A percentile compares a stretch with the other conserved stretches of the same genome.
phyloP scores from a whole-genome alignment of 2,113 vertebrate genomes.

The Ranitomeya imitator region DNA sequence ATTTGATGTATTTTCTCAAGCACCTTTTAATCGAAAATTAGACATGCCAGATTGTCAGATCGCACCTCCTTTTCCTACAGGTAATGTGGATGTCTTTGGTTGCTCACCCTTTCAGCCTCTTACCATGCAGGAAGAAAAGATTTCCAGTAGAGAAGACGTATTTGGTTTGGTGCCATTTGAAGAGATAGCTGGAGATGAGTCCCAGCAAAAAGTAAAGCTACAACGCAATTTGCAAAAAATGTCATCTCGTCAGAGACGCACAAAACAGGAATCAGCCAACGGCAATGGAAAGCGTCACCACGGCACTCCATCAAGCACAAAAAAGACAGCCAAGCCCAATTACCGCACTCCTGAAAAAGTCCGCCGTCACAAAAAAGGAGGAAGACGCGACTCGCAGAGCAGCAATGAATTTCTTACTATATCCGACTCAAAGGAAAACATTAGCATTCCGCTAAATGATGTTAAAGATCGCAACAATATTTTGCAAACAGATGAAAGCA shows the following conservation, averaged over 20 bases:
- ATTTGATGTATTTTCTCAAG: conserved; percentile 93
- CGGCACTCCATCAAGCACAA: conserved; percentile 79
- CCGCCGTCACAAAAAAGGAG: conserved; percentile 85
- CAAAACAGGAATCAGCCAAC: conserved; percentile 82
- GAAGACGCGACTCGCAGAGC: conserved; percentile 92
- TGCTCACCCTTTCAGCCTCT: conserved; percentile 86
- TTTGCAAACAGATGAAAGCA: conserved; percentile 75
- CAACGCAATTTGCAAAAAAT: conserved; percentile 91
- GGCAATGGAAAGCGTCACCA: conserved; percentile 89
- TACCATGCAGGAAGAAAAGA: conserved; percentile 61
- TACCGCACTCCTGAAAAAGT: conserved; percentile 90
- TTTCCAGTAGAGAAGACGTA: conserved; percentile 78
- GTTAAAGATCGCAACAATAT: conserved; percentile 76
- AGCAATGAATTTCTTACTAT: conserved; percentile 93
- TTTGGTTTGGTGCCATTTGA: conserved; percentile 80
- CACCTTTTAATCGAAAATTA: conserved; percentile 87
- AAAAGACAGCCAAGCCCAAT: conserved; percentile 81
- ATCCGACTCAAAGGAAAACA: conserved; percentile 96
- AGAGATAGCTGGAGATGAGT: conserved; percentile 77
- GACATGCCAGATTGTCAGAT: conserved; percentile 68
- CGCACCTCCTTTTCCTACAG: conserved; percentile 71
- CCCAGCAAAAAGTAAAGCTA: conserved; percentile 83
- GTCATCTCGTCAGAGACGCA: conserved; percentile 86
- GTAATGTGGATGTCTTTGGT: conserved; percentile 84
- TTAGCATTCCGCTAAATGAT: conserved; percentile 79